Conservation (phyloP, 2,888 invertebrate species). For the Pollenia amentaria region DNA sequence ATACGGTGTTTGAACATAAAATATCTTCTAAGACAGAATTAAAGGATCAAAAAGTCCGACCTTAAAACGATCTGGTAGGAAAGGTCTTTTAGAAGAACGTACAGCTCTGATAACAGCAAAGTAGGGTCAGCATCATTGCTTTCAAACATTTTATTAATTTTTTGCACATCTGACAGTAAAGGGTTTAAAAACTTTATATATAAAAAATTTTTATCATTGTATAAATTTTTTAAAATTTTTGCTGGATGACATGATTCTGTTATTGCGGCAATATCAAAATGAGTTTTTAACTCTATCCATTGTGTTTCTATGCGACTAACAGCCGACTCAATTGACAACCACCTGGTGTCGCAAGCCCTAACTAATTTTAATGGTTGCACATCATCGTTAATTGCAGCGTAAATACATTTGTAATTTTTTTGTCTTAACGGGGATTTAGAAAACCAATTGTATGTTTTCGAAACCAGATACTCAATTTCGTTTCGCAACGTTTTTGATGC, state of each 20-base stretch:
- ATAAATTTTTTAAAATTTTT: conserved; percentile 32
- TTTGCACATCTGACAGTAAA: conserved; percentile 28
- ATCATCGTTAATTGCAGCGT: conserved; percentile 30
- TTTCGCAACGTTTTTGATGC: conserved; percentile 26
- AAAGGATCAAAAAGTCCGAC: conserved; percentile 31
- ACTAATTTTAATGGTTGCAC: conserved; percentile 44
- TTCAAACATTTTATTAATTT: conserved; percentile 42
- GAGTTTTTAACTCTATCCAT: conserved; percentile 31
- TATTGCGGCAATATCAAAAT: conserved; percentile 20
- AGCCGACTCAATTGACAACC: conserved; percentile 15
- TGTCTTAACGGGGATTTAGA: conserved; percentile 26
- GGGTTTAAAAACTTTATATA: conserved; percentile 45
- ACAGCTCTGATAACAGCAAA: conserved; percentile 18
- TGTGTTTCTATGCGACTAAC: conserved; percentile 12
- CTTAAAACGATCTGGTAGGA: conserved; percentile 26
- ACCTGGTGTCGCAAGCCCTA: conserved; percentile 31
- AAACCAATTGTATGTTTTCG: conserved; percentile 17
- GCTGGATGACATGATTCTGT: conserved; percentile 17
- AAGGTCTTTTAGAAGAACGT: no score
- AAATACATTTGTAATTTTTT: conserved; percentile 41
- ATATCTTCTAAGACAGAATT: conserved; percentile 28
- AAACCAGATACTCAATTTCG: conserved; percentile 31
- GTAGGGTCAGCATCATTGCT: conserved; percentile 46
- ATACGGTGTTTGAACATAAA: conserved; percentile 27
- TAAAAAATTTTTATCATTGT: conserved; percentile 34